phyloP scores from a whole-genome alignment of 2,113 vertebrate genomes.

The Piaya cayana region DNA sequence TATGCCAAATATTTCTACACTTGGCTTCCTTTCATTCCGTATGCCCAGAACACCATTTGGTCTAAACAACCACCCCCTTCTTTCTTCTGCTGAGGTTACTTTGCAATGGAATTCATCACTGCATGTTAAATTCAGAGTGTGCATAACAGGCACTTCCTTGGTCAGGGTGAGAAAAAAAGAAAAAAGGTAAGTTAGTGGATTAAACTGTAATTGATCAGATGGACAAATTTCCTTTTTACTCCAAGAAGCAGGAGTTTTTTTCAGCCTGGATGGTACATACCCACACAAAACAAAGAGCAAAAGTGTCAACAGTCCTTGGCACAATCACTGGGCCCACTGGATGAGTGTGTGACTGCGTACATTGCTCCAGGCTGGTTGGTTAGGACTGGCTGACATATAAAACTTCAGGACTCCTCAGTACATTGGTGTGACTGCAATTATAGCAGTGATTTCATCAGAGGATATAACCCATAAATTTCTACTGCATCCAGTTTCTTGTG shows the following conservation, averaged over 20 bases:
- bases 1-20: background rate
- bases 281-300: background rate
- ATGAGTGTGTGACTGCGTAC: accelerated
- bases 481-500: background rate
- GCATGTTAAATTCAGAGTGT: background rate
- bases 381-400: accelerated
- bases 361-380: too few species aligned
- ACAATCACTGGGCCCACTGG: too few species aligned
- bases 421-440: accelerated
- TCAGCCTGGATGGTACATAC: background rate
- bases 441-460: background rate
- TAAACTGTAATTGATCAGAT: background rate
- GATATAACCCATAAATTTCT: background rate
- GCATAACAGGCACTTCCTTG: background rate
- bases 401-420: background rate
- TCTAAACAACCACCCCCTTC: background rate
- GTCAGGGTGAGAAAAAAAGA: background rate
- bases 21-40: background rate
- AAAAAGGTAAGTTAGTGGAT: background rate
- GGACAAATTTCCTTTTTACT: background rate
- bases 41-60: background rate
- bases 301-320: background rate
- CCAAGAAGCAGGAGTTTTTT: background rate
- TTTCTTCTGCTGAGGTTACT: background rate
- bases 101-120: background rate